Evolutionary conservation across 2,888 invertebrate species (phyloP).

Genomic region (Anodontia alba): DNA sequence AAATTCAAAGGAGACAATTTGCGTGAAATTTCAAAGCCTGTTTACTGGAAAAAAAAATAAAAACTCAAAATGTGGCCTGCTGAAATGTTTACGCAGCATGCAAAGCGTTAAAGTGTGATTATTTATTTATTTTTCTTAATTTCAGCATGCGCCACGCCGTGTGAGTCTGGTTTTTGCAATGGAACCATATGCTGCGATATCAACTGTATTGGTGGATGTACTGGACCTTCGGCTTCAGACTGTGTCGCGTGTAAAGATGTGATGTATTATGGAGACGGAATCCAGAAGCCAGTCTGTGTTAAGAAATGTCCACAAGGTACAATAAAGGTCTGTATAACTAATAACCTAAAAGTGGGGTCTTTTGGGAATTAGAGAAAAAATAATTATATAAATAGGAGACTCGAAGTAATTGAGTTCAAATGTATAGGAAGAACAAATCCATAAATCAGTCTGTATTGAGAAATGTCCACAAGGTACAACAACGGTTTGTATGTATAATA

Average conservation of each 20-base stretch:
- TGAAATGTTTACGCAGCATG: no score
- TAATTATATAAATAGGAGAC: no score
- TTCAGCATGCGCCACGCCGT: constrained; percentile 40
- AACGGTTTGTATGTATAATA: constrained; percentile 85
- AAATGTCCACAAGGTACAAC: constrained; percentile 87
- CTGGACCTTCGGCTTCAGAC: constrained; percentile 86
- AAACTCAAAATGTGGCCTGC: no score
- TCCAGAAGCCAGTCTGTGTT: constrained; percentile 84
- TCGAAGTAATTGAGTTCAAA: no score
- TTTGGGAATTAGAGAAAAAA: no score
- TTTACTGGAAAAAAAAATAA: no score
- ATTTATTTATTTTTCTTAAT: no score
- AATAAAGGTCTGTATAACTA: constrained; percentile 86
- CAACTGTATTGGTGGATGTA: constrained; percentile 95
- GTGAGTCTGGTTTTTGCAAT: constrained; percentile 40
- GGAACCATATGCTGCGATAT: constrained; percentile 90
- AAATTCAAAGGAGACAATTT: no score
- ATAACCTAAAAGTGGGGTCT: no score
- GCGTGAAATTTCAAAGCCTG: no score
- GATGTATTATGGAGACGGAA: constrained; percentile 83
- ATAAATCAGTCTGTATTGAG: constrained; percentile 83
- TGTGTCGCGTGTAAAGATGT: constrained; percentile 94
- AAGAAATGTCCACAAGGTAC: constrained; percentile 87
- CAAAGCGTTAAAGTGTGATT: no score
- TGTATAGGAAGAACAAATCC: constrained; percentile 76